These are phyloP conservation scores for Neolamprologus modestus DNA, from an alignment of 2,113 vertebrate species.

Conservation along the genomic window DNA sequence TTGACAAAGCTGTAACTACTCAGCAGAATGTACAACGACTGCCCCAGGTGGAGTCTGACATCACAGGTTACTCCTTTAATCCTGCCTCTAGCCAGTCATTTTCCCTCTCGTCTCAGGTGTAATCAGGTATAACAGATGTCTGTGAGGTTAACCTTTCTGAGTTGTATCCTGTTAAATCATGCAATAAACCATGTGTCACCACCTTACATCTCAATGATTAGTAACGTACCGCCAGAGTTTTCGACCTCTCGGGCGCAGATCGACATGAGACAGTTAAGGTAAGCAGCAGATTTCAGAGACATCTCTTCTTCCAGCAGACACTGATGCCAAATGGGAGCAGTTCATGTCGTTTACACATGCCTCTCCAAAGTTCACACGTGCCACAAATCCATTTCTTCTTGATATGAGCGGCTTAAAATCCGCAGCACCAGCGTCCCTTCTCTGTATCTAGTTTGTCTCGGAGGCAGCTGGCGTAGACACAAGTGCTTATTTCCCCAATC, in stretches of 20 bases:
- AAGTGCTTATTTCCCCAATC: conserved; percentile 14
- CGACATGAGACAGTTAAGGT: not conserved
- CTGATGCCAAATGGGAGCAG: not conserved
- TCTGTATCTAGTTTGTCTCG: not conserved
- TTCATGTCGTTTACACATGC: not conserved
- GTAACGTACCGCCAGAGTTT: not conserved
- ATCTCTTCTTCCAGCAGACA: not conserved
- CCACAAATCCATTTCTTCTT: not conserved
- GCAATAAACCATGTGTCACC: not conserved
- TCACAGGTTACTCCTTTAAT: conserved; percentile 18
- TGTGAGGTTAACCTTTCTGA: conserved; percentile 5
- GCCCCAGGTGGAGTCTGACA: conserved; percentile 46
- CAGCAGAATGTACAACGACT: conserved; percentile 11
- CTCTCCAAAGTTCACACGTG: conserved; percentile 28
- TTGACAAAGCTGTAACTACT: not conserved
- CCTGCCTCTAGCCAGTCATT: not conserved
- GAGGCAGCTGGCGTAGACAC: not conserved
- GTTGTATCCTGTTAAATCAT: not conserved
- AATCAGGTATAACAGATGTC: conserved; percentile 17
- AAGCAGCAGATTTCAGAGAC: not conserved
- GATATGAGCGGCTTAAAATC: not conserved
- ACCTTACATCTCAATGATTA: not conserved
- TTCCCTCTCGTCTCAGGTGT: conserved; percentile 3
- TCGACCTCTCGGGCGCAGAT: not conserved
- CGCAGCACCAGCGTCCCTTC: not conserved